These are phyloP conservation scores for Eupithecia pulchellata DNA, from an alignment of 2,888 invertebrate genomes.

Conservation along the genomic window DNA sequence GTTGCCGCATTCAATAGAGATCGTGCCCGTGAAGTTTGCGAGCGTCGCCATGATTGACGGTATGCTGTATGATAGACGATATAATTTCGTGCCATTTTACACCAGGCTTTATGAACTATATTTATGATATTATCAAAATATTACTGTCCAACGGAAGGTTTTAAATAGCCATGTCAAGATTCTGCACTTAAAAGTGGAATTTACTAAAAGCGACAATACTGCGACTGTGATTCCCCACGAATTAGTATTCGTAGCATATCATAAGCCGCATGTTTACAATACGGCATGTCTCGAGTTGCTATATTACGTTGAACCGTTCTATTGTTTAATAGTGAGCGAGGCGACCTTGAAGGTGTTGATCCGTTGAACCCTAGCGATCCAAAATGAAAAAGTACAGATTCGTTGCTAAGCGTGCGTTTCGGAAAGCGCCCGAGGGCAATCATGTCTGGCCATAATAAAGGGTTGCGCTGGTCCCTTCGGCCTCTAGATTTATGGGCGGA, in stretches of 20 bases:
- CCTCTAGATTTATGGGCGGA: conserved; percentile 74
- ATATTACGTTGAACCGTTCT: conserved; percentile 60
- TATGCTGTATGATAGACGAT: conserved; percentile 43
- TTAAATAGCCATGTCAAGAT: conserved; percentile 11
- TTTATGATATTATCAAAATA: neutral
- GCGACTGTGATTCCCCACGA: conserved; percentile 70
- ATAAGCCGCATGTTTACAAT: conserved; percentile 59
- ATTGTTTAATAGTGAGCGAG: conserved; percentile 55
- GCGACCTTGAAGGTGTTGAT: conserved; percentile 57
- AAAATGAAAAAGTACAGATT: conserved; percentile 64
- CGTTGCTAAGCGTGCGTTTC: conserved; percentile 78
- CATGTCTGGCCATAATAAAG: conserved; percentile 83
- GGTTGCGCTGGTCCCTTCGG: conserved; percentile 76
- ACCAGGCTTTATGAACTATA: neutral
- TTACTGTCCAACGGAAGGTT: neutral
- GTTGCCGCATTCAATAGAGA: conserved; percentile 65
- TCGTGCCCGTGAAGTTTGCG: conserved; percentile 62
- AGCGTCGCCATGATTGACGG: conserved; percentile 65
- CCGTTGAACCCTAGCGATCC: conserved; percentile 64
- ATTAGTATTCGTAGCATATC: conserved; percentile 67
- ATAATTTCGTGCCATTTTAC: neutral
- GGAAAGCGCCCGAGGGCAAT: conserved; percentile 79
- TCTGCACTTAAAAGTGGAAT: conserved; percentile 53
- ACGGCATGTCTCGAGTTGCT: conserved; percentile 56
- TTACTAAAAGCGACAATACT: conserved; percentile 57